phyloP scores from a whole-genome alignment of 35 echinoderm and acorn worm genomes.

The Acanthaster planci region DNA sequence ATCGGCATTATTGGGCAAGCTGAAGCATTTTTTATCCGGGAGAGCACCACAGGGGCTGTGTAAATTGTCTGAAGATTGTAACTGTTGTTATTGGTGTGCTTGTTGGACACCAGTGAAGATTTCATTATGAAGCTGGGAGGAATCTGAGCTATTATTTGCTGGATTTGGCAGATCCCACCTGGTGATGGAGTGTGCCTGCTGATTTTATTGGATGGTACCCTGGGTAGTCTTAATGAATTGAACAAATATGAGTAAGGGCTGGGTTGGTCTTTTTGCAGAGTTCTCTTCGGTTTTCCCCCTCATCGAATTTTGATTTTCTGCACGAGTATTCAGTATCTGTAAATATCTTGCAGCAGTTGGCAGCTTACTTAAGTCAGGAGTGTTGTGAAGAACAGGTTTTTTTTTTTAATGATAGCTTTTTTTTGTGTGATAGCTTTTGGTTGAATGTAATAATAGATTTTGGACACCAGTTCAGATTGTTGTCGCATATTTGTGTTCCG shows the following conservation, averaged over 20 bases:
- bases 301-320: too few relatives aligned
- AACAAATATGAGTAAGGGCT: conserved; percentile 4
- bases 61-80: conserved; percentile 11
- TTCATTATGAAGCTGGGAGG: neutral
- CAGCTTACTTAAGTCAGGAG: too few relatives aligned
- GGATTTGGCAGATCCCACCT: neutral
- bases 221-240: conserved; percentile 7
- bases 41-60: neutral
- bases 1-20: neutral
- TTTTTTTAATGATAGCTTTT: too few relatives aligned
- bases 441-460: too few relatives aligned
- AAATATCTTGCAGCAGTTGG: too few relatives aligned
- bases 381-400: too few relatives aligned
- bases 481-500: too few relatives aligned
- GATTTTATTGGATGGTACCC: neutral
- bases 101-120: neutral
- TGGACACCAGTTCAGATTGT: too few relatives aligned
- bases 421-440: too few relatives aligned
- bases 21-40: neutral
- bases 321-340: too few relatives aligned
- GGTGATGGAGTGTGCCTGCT: conserved; percentile 1
- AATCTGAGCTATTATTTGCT: neutral
- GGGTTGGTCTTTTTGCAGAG: neutral
- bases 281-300: too few relatives aligned
- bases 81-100: neutral